A percentile compares a stretch with the other conserved stretches of the same genome.
These are phyloP conservation scores for Aphaenogaster floridana DNA, from an alignment of 1,140 invertebrate genomes.

Conservation along the genomic window DNA sequence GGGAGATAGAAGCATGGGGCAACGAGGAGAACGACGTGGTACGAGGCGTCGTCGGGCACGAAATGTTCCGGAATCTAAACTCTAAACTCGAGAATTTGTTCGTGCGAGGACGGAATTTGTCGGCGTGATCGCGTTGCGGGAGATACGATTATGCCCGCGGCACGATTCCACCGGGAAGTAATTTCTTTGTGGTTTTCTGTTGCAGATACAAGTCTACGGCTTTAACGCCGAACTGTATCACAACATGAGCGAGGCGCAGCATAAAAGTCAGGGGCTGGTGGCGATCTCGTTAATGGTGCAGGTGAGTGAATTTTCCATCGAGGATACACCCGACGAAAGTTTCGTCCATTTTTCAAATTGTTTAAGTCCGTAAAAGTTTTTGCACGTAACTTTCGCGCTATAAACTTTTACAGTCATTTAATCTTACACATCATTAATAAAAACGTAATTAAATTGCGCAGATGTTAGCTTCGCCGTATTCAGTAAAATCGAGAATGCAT, in stretches of 20 bases:
- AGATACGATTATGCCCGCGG: slow-evolving; percentile 49
- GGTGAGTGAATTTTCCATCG: slow-evolving; percentile 87
- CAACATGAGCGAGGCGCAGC: slow-evolving; percentile 97
- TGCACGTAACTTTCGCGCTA: slow-evolving; percentile 18
- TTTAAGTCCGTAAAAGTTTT: slow-evolving; percentile 9
- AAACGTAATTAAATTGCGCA: slow-evolving; percentile 28
- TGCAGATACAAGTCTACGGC: slow-evolving; percentile 97
- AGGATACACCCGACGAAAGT: slow-evolving; percentile 11
- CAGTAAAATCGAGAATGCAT: neutral
- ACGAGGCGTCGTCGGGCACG: slow-evolving; percentile 30
- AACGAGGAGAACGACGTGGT: slow-evolving; percentile 17
- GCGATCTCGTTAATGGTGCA: slow-evolving; percentile 97
- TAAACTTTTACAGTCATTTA: slow-evolving; percentile 41
- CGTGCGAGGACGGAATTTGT: slow-evolving; percentile 65
- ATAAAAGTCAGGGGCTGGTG: slow-evolving; percentile 96
- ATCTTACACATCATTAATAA: slow-evolving; percentile 44
- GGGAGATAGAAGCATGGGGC: slow-evolving; percentile 29
- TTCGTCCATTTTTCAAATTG: slow-evolving; percentile 53
- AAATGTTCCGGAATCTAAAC: slow-evolving; percentile 54
- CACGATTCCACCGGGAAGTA: slow-evolving; percentile 58
- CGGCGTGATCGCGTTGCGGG: slow-evolving; percentile 60
- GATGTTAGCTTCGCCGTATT: neutral
- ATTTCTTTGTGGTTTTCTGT: slow-evolving; percentile 80
- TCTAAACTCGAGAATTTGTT: slow-evolving; percentile 59
- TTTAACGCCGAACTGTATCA: slow-evolving; percentile 99